Conservation (phyloP, 2,888 invertebrate genomes). For the Dyspetes luteomarginatus region DNA sequence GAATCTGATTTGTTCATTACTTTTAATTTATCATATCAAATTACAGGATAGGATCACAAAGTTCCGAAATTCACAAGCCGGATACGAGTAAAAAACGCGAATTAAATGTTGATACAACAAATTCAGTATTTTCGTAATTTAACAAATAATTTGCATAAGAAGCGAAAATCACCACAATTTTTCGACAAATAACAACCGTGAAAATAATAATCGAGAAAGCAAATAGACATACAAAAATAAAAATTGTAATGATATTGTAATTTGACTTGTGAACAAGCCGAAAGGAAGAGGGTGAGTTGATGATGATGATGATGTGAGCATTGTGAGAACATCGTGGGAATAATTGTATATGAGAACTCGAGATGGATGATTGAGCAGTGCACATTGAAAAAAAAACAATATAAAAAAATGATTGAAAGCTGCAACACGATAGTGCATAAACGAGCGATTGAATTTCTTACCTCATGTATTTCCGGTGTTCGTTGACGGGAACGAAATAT, state of each 20-base stretch:
- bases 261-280: background rate
- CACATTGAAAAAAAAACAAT: slow-evolving; percentile 11
- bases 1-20: too few relatives aligned
- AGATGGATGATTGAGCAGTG: background rate
- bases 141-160: too few relatives aligned
- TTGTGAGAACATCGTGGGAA: slow-evolving; percentile 25
- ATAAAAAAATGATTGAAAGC: slow-evolving; percentile 32
- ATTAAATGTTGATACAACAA: background rate
- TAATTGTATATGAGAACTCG: slow-evolving; percentile 9
- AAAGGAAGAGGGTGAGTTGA: background rate
- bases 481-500: slow-evolving; percentile 93
- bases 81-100: background rate
- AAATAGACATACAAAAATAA: too few relatives aligned
- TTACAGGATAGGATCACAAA: too few relatives aligned
- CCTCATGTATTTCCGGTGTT: slow-evolving; percentile 94
- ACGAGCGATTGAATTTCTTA: slow-evolving; percentile 78
- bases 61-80: slow-evolving; percentile 17
- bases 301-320: background rate
- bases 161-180: too few relatives aligned
- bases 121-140: too few relatives aligned
- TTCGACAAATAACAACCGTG: too few relatives aligned
- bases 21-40: too few relatives aligned
- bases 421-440: background rate
- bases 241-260: background rate
- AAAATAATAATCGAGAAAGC: too few relatives aligned